Evolutionary conservation across 2,797 vertebrate genomes (phyloP).

Genomic region (Lithobates sylvaticus): DNA sequence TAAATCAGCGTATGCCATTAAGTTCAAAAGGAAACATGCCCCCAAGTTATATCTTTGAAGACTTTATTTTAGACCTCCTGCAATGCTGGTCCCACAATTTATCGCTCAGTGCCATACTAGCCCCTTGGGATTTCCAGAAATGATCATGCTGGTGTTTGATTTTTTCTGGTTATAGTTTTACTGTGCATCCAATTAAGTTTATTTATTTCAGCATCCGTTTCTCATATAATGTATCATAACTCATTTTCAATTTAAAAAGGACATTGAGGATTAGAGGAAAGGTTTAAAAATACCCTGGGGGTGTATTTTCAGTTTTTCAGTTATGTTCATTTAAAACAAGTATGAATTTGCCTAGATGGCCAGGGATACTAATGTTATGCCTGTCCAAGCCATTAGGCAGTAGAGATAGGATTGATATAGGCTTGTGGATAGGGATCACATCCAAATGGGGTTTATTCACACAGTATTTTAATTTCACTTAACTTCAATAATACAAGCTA

Average conservation of each 20-base stretch:
- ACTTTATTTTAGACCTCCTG: constrained; percentile 46
- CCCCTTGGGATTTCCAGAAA: constrained; percentile 17
- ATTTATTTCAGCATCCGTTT: constrained; percentile 42
- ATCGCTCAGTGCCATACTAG: neutral
- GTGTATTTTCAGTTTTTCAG: neutral
- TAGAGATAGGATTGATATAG: too few species aligned
- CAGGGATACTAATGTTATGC: neutral
- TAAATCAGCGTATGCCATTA: constrained; percentile 7
- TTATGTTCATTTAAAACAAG: neutral
- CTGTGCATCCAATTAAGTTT: constrained; percentile 19
- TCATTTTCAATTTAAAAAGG: neutral
- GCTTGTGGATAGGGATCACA: too few species aligned
- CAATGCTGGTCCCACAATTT: constrained; percentile 11
- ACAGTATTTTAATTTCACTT: too few species aligned
- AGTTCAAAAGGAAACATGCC: constrained; percentile 53
- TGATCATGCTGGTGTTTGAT: constrained; percentile 16
- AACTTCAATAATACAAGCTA: too few species aligned
- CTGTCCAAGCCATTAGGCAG: too few species aligned
- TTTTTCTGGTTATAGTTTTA: constrained; percentile 6
- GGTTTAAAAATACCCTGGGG: neutral
- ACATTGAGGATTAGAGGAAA: neutral
- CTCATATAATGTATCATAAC: constrained; percentile 4
- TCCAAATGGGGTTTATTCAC: too few species aligned
- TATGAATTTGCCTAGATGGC: neutral
- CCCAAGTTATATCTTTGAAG: constrained; percentile 58